Conservation (phyloP, 2,888 invertebrate species). For the Trisateles emortualis region DNA sequence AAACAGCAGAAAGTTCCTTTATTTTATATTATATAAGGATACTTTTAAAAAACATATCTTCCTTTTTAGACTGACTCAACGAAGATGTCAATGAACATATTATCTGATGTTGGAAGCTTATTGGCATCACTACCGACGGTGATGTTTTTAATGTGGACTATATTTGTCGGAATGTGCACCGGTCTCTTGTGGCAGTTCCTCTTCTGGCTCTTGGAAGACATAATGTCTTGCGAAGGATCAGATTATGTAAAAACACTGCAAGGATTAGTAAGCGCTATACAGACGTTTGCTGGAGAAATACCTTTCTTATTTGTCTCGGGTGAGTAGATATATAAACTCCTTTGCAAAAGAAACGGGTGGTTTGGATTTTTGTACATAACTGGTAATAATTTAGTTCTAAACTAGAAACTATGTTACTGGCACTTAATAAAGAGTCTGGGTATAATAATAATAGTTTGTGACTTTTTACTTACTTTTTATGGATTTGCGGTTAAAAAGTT, state of each 20-base stretch:
- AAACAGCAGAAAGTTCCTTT: too few species aligned
- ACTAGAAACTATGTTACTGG: background rate
- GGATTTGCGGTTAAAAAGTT: too few species aligned
- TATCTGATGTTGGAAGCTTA: conserved; percentile 89
- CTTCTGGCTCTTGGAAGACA: conserved; percentile 94
- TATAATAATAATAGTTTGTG: too few species aligned
- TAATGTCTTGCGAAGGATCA: conserved; percentile 79
- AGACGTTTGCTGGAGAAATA: conserved; percentile 94
- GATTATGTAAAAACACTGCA: conserved; percentile 91
- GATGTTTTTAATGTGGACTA: conserved; percentile 93
- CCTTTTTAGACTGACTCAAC: conserved; percentile 87
- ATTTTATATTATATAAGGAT: background rate
- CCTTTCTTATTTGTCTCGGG: conserved; percentile 95
- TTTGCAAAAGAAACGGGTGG: too few species aligned
- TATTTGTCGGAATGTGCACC: conserved; percentile 93
- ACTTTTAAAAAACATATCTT: background rate
- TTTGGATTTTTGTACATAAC: too few species aligned
- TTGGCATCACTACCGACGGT: conserved; percentile 89
- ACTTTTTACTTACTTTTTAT: too few species aligned
- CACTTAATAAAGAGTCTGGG: too few species aligned
- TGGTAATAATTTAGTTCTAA: too few species aligned
- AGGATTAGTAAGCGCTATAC: conserved; percentile 91
- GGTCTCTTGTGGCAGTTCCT: conserved; percentile 95
- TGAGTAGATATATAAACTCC: conserved; percentile 46
- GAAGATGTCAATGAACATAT: conserved; percentile 89